phyloP scores from a whole-genome alignment of 2,888 invertebrate species.

The Aspidapion aeneum region DNA sequence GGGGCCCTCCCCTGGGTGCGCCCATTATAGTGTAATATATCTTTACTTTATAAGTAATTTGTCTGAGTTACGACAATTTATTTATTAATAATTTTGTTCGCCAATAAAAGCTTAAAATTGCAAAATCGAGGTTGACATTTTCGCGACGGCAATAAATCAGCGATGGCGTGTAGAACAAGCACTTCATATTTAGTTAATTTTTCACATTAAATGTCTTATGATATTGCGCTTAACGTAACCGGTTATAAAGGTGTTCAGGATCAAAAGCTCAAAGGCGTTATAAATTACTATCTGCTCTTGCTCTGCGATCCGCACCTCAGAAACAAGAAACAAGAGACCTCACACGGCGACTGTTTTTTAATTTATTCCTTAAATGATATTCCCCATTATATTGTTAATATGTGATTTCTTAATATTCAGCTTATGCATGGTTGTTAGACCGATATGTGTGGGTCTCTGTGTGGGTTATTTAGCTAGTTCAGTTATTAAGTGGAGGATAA shows the following conservation, averaged over 20 bases:
- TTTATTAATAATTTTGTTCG: no score
- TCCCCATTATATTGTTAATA: constrained; percentile 27
- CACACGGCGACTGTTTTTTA: constrained; percentile 34
- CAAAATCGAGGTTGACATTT: neutral
- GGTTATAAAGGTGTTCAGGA: constrained; percentile 9
- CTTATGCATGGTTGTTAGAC: constrained; percentile 12
- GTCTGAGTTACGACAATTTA: no score
- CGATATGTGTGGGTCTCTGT: constrained; percentile 4
- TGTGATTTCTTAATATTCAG: constrained; percentile 32
- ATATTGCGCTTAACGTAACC: neutral
- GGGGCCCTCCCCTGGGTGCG: no score
- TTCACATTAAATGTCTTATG: neutral
- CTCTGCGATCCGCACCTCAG: constrained; percentile 28
- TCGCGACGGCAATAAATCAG: neutral
- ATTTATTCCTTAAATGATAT: constrained; percentile 28
- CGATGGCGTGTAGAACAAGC: neutral
- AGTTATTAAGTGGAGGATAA: no score
- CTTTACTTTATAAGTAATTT: no score
- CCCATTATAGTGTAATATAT: no score
- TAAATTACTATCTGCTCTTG: constrained; percentile 23
- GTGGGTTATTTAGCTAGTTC: no score
- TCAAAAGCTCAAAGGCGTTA: constrained; percentile 20
- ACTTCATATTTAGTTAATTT: neutral
- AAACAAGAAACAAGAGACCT: constrained; percentile 29
- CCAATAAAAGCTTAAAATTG: neutral